Evolutionary conservation across 2,888 invertebrate species (phyloP).

Genomic region (Tridacna gigas): DNA sequence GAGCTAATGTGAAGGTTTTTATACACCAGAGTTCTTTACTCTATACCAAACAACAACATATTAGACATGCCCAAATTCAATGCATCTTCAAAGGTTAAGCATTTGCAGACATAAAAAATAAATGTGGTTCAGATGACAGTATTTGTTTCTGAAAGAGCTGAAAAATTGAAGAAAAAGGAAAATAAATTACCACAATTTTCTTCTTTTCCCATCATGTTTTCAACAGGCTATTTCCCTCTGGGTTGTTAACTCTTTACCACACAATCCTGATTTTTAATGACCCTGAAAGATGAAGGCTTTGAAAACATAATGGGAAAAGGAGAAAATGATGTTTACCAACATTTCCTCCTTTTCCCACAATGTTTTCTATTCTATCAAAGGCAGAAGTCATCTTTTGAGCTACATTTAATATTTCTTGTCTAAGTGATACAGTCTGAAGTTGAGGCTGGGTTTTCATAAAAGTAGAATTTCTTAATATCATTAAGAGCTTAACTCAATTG

Average conservation of each 20-base stretch:
- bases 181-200: neutral
- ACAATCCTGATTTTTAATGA: neutral
- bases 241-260: neutral
- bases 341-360: constrained; percentile 3
- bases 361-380: neutral
- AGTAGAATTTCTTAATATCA: no score
- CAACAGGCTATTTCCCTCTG: no score
- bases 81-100: no score
- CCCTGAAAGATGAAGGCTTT: neutral
- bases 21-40: neutral
- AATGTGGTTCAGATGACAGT: neutral
- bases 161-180: neutral
- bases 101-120: neutral
- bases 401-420: no score
- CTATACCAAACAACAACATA: neutral
- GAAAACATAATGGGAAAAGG: neutral
- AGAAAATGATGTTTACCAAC: neutral
- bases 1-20: no score
- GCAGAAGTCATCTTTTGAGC: no score
- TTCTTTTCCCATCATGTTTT: no score
- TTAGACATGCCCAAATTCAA: neutral
- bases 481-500: no score
- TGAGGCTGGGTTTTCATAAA: no score
- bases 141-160: neutral
- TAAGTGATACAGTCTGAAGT: no score